Base-by-base conservation (phyloP, 2,888 invertebrate species). In the Latrodectus elegans region DNA sequence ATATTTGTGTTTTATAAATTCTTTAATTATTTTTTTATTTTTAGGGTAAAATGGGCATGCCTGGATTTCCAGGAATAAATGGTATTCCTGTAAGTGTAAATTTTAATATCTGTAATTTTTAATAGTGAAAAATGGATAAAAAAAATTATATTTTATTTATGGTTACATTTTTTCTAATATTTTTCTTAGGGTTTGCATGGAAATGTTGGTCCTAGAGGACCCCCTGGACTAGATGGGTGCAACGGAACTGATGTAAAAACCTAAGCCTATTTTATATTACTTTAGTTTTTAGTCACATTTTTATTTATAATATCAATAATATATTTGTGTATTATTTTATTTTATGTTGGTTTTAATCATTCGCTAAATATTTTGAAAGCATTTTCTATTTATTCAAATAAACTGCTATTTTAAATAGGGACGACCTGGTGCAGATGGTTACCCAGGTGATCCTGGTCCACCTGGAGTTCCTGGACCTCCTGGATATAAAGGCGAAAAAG, bases 41-140 rank as follows among this genome's bases (percentile, higher is more conserved):
- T 70, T 89, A 94, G 94, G 97, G 97, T 72, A 95, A 95, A 92
- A 94, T 94, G 90, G 99, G 99, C 89, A 94, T 95, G 90, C 97
- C 97, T 89, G 98, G 98, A 85, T 96, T 95, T 92, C 94, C 96
- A 8, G 97, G 96, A 89, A 94, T 95, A 88, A 94, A 94, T 91
- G 96, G 96, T 74, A 93, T 95, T 89, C 95, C 95, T 26, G 93
- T 92, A 91, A 91, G 89, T 89, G 78, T 67, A 1, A 38, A 14
- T 38, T 77, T 26, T 38, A 15, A 71, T 38, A 38, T 38, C 38
- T 6, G 6, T 38, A 38, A 38, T 38, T 15, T 12, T 53, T 8
- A 60, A 15, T 68, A 10, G 9, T 65, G 10, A 51, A 17, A 8
- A 17, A 60, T 17, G 14, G 10, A 4, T 10, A 0, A 11, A 64